Conservation (phyloP, 2,888 invertebrate genomes). For the Rhynchonema sp. region DNA sequence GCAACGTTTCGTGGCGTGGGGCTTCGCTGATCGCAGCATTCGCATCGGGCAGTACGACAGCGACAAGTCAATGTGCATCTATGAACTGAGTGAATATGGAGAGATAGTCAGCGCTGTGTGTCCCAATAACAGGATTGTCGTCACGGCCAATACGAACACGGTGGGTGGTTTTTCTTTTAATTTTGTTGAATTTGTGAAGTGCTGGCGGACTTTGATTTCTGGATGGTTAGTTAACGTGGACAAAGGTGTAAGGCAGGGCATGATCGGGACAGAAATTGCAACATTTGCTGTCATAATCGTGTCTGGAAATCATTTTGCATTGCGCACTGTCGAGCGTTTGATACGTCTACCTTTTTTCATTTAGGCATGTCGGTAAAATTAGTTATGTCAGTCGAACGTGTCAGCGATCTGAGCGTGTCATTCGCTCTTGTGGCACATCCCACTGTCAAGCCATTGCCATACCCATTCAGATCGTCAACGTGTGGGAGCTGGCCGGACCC, state of each 20-base stretch:
- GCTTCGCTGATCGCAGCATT: slow-evolving; percentile 91
- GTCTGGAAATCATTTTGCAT: background rate
- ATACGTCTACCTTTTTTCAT: too few relatives aligned
- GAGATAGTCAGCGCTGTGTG: slow-evolving; percentile 81
- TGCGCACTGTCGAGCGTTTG: background rate
- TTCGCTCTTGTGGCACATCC: too few relatives aligned
- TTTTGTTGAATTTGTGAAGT: too few relatives aligned
- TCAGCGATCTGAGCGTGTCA: too few relatives aligned
- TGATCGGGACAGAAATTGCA: too few relatives aligned
- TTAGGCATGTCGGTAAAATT: too few relatives aligned
- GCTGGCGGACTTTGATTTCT: too few relatives aligned
- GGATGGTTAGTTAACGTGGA: too few relatives aligned
- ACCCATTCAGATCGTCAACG: slow-evolving; percentile 53
- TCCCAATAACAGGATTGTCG: slow-evolving; percentile 66
- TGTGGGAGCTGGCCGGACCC: slow-evolving; percentile 55
- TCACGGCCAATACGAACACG: slow-evolving; percentile 84
- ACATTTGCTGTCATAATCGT: slow-evolving; percentile 17
- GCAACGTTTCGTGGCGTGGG: slow-evolving; percentile 89
- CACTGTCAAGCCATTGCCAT: too few relatives aligned
- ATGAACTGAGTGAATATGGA: slow-evolving; percentile 40
- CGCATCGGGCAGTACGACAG: slow-evolving; percentile 31
- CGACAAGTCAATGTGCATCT: slow-evolving; percentile 21
- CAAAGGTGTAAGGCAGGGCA: too few relatives aligned
- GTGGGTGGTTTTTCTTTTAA: too few relatives aligned
- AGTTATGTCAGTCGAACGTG: too few relatives aligned